Evolutionary conservation across 2,797 vertebrate genomes (phyloP), one percentile per base, ranked within the genome.

Genomic region (Pangasius krempfi): DNA sequence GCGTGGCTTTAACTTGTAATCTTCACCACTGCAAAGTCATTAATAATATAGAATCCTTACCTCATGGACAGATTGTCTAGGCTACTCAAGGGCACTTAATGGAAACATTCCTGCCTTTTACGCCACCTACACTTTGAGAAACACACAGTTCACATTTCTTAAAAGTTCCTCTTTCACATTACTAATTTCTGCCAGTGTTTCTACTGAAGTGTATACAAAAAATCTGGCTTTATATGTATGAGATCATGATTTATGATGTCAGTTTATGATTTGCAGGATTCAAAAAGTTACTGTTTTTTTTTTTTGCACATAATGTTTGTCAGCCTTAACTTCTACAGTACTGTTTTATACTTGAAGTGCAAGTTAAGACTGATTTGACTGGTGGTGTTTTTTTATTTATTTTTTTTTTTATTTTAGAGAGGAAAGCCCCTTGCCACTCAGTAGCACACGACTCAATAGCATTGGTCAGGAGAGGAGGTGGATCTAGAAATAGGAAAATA

Each of bases 381-480:
- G 54, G 7, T 50, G 47, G 8, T 50, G 47, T 6, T 50, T 14
- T 47, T 27, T 37, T 72, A 5, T 12, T 14, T 50, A 0, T 47
- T 27, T 14, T 4, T 22, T 75, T 9, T 16, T 70, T 37, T 44
- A n/a, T 14, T 18, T n/a, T 16, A 16, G 16, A n/a, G 47, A 79
- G 20, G 50, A 20, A 79, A 79, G 1, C n/a, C 47, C 76, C 44
- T 76, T 27, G n/a, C 18, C 20, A 60, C 5, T 7, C 62, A n/a
- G 33, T 47, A 60, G 27, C 70, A 73, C 84, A 47, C 88, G 68
- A 91, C 94, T 88, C 0, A 25, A 72, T 90, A 89, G 89, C 93
- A 93, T 94, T 95, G 94, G 95, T 88, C 91, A 88, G 91, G 44
- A 80, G 68, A 93, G 94, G 88, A 94, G 95, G 94, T 92, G 94